Base-by-base conservation (phyloP, 2,888 invertebrate genomes). In the Chironomus riparius region DNA sequence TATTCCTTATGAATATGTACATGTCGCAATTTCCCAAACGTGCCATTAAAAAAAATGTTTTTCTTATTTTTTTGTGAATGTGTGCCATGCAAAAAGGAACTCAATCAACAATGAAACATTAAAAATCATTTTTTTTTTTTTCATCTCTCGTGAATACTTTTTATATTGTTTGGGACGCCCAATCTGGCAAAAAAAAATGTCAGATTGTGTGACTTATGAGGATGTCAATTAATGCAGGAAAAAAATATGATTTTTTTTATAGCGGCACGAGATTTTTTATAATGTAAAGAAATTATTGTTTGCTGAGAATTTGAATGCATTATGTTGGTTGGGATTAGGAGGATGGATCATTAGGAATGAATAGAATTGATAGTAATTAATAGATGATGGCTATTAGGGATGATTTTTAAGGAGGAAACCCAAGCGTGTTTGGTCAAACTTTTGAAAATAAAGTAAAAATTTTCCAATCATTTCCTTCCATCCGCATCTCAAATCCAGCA, bases 141-240 rank as follows among this genome's bases (percentile, higher is more conserved):
- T 15, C 18, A 18, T 56, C 56, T 18, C 15, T 50, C 13, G 50
- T 50, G 50, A 50, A 15, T 38, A 38, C 10, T 38, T 38, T 38
- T 38, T 38, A 38, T 38, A 38, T 38, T 38, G 38, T 38, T 38
- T 38, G 38, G 38, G 38, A 38, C 38, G 38, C 38, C 10, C 38
- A 38, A 38, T 38, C 38, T n/a, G 50, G n/a, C 12, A 24, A 24
- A 24, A 15, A 28, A 62, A 21, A 18, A 15, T 50, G 70, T 24
- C 70, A 48, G 70, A 50, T 47, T 70, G 50, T 70, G 10, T 38
- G 15, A 56, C 72, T 56, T 72, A 22, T 50, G 62, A 72, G 62
- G 72, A 72, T 62, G 72, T 72, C 72, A 72, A 72, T 72, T 72
- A 72, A 72, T 56, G 18, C 56, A 56, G 15, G 56, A 56, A 50